Evolutionary conservation across 2,113 vertebrate genomes (phyloP).

Genomic region (Eurystomus gularis): DNA sequence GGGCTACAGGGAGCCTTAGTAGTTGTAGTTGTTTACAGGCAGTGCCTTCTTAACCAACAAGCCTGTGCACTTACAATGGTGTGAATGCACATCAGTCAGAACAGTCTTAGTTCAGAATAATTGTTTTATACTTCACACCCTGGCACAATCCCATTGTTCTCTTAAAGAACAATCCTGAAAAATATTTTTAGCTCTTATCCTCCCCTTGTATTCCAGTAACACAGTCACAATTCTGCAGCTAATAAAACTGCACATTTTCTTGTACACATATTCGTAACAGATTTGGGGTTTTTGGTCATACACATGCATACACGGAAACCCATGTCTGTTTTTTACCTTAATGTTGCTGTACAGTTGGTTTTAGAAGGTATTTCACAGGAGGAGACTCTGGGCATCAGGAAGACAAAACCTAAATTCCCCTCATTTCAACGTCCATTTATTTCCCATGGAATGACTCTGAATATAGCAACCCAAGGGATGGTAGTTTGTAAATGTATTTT

Average conservation of each 20-base stretch:
- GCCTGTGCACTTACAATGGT: not conserved
- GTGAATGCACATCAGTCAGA: not conserved
- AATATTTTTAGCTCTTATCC: not conserved
- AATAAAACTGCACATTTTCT: not conserved
- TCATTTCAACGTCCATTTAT: not conserved
- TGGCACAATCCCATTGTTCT: not conserved
- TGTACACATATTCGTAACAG: not conserved
- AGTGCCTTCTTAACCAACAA: not conserved
- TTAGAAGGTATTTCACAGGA: not conserved
- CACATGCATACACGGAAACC: not conserved
- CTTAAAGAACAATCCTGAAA: not conserved
- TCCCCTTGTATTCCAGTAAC: not conserved
- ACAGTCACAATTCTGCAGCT: not conserved
- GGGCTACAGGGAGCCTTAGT: not conserved
- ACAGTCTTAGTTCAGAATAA: not conserved
- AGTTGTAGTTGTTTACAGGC: not conserved
- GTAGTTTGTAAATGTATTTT: not conserved
- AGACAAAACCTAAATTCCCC: not conserved
- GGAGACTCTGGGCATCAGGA: not conserved
- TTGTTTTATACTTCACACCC: not conserved
- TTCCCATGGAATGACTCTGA: not conserved
- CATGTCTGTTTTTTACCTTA: not conserved
- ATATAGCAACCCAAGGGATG: not conserved
- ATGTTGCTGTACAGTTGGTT: not conserved
- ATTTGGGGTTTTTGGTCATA: rapidly evolving